Conservation (phyloP, 2,888 invertebrate genomes). For the Ceratothoa steindachneri region DNA sequence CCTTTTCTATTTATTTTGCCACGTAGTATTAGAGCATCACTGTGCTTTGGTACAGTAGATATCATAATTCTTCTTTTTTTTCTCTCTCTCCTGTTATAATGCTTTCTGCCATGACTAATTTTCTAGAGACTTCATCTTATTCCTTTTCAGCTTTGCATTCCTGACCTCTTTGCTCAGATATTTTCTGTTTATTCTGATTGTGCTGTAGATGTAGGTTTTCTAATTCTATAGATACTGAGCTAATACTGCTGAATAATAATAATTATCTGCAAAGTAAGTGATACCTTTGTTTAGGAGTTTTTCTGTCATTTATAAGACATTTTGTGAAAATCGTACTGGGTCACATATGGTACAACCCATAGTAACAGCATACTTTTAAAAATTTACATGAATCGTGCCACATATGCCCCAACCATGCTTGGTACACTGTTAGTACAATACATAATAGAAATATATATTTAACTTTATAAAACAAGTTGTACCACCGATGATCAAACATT, state of each 20-base stretch:
- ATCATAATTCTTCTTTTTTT: slow-evolving; percentile 14
- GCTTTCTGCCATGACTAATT: slow-evolving; percentile 2
- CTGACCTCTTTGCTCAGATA: slow-evolving; percentile 20
- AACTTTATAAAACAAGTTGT: no score
- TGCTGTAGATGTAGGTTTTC: slow-evolving; percentile 25
- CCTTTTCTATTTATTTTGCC: slow-evolving; percentile 18
- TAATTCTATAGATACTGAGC: slow-evolving; percentile 19
- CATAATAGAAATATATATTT: no score
- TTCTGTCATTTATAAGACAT: no score
- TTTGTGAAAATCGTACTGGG: no score
- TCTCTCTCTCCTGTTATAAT: slow-evolving; percentile 17
- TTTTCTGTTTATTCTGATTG: slow-evolving; percentile 15
- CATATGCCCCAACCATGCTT: no score
- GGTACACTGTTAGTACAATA: no score
- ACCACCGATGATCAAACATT: no score
- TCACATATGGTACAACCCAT: no score
- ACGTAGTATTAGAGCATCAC: not conserved
- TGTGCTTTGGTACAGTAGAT: slow-evolving; percentile 21
- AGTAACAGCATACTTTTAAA: no score
- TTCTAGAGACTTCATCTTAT: slow-evolving; percentile 9
- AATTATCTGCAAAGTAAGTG: slow-evolving; percentile 4
- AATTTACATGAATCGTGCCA: no score
- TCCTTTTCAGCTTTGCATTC: slow-evolving; percentile 19
- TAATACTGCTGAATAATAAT: slow-evolving; percentile 8
- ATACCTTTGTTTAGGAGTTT: slow-evolving; percentile 10